A percentile compares a stretch with the other conserved stretches of the same genome.
phyloP scores from a whole-genome alignment of 2,888 invertebrate genomes.

The Aproaerema taeniolella region DNA sequence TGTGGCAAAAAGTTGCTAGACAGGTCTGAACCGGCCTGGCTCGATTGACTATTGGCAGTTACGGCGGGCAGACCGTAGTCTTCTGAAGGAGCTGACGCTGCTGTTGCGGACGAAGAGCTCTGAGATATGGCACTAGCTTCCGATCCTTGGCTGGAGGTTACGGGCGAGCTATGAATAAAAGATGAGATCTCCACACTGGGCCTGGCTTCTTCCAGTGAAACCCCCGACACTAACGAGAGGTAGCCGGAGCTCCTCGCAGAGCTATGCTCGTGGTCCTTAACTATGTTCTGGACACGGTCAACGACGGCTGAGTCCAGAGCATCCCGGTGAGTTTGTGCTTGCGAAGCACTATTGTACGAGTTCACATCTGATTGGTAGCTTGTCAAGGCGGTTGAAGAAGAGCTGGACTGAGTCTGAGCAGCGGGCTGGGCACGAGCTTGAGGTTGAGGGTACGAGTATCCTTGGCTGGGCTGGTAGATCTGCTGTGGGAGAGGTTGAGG shows the following conservation, averaged over 20 bases:
- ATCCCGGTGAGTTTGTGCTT: constrained; percentile 39
- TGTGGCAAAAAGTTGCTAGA: constrained; percentile 51
- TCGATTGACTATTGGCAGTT: constrained; percentile 29
- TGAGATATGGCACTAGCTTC: constrained; percentile 16
- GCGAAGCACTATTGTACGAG: constrained; percentile 47
- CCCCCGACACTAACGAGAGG: constrained; percentile 57
- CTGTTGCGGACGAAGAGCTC: constrained; percentile 27
- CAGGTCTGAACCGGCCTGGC: constrained; percentile 24
- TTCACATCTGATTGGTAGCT: constrained; percentile 61
- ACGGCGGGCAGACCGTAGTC: constrained; percentile 42
- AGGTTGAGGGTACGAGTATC: constrained; percentile 28
- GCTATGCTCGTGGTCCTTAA: constrained; percentile 58
- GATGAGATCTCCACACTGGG: constrained; percentile 66
- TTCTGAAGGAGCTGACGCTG: constrained; percentile 25
- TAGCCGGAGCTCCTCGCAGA: constrained; percentile 59
- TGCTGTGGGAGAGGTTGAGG: constrained; percentile 5
- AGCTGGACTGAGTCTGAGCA: constrained; percentile 29
- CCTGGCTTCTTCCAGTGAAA: constrained; percentile 54
- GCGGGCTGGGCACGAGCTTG: constrained; percentile 20
- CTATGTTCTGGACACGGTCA: constrained; percentile 52
- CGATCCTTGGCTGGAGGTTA: constrained; percentile 21
- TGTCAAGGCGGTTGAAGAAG: too few species aligned
- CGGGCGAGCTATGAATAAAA: constrained; percentile 55
- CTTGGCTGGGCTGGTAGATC: constrained; percentile 16
- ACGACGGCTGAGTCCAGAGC: constrained; percentile 56